Base-by-base conservation (phyloP, 2,113 vertebrate species). In the Leucopsar rothschildi region DNA sequence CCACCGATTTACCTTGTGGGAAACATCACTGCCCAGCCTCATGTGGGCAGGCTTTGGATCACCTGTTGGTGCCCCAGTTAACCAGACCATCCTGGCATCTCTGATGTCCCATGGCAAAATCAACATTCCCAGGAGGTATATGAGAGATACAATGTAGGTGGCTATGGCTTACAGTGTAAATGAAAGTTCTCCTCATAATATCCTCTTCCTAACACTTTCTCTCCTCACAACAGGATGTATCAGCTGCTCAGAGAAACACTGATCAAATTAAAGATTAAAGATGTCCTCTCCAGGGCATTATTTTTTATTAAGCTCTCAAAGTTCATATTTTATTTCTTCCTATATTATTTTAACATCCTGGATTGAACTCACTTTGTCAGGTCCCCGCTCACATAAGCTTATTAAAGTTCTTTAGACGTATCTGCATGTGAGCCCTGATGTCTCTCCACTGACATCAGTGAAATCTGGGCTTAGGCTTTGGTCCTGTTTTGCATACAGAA, bases 241-340 rank as follows among this genome's bases (percentile, higher is more conserved):
- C 70, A 80, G 66, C 72, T 94, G 73, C 42, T 91, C 56, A 35
- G 83, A 59, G 91, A 81, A 93, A 85, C 59, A 25, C 20, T 59
- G 63, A 88, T 71, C 69, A 80, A 82, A 86, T 63, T 37, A 11
- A 82, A 64, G 40, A 90, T 81, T 71, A 86, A 92, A 92, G 69
- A n/a, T 23, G 8, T 63, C n/a, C 29, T 96, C 37, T 90, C 50
- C 12, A 85, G 70, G 80, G 75, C 59, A 77, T 33, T 45, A 24
- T 3, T 65, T 93, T 94, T 86, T 86, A 61, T 82, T 64, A 88
- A 53, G 18, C 28, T 94, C 76, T 66, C 33, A 4, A 86, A 78
- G 37, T 61, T 37, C 6, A n/a, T 69, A 1, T 92, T 93, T 71
- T 69, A 81, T 91, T 88, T 87, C 56, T 88, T 86, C 45, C 25